Base-by-base conservation (phyloP, 1,140 invertebrate genomes). In the Thereuonema tuberculata region DNA sequence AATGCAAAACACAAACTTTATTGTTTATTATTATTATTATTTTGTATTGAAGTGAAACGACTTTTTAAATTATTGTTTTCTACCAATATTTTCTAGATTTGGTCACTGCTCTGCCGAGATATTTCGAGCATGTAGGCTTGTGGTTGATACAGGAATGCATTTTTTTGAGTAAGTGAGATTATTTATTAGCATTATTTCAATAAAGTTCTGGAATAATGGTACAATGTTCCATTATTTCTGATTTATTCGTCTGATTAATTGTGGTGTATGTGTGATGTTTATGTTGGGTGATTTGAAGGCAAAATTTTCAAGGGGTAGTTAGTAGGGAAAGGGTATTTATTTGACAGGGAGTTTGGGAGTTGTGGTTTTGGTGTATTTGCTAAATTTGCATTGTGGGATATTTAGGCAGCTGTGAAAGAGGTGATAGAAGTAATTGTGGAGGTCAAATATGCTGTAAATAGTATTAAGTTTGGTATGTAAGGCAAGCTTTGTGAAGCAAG, bases 101-200 rank as follows among this genome's bases (percentile, higher is more conserved):
- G 75, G 75, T 2, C 69, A 72, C 46, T 71, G 72, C 37, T 69
- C 69, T 1, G 65, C 63, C n/a, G 74, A 75, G 62, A 74, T 75
- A 21, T 70, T 75, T 50, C 61, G 75, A 26, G 74, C 75, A 0
- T 72, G 70, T 62, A 63, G 75, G 31, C 67, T 77, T 17, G 75
- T 77, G 1, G 72, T 76, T 1, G 75, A 77, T 64, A 77, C 75
- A 1, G 76, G 76, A 31, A 61, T 77, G n/a, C 76, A 77, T 63
- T 66, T 68, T 25, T 65, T 72, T 25, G 66, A 67, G 56, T 58
- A 50, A 58, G 31, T 37, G 17, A 37, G 17, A 37, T 37, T 5
- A 9, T 9, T 37, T 9, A 9, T 9, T 17, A 37, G 31, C 5
- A 17, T 37, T 5, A 37, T 17, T 17, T 9, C 17, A 9, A 9